phyloP scores from a whole-genome alignment of 2,113 vertebrate species.

The Ceyx margarethae region DNA sequence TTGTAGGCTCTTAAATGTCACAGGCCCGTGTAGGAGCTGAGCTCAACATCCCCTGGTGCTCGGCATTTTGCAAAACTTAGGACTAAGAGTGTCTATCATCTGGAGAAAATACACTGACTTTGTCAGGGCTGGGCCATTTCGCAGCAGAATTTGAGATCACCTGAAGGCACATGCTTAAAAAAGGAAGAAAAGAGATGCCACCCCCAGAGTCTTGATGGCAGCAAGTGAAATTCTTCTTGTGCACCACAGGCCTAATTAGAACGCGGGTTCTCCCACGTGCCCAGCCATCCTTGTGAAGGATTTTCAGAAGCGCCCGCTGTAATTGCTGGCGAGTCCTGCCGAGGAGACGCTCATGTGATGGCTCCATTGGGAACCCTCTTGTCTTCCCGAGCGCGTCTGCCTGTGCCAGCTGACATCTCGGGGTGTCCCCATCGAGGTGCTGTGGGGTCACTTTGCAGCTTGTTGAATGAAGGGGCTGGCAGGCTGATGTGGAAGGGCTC shows the following conservation, averaged over 20 bases:
- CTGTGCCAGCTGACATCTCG: not conserved
- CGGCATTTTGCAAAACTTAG: not conserved
- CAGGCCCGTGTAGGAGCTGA: accelerated
- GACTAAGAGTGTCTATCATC: accelerated
- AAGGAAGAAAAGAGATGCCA: too few relatives aligned
- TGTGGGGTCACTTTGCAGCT: accelerated
- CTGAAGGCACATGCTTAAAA: not conserved
- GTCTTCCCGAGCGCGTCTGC: not conserved
- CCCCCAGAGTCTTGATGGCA: not conserved
- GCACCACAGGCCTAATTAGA: not conserved
- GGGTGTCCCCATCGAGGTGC: accelerated
- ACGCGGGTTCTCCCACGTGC: not conserved
- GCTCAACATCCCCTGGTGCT: accelerated
- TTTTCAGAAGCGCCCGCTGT: not conserved
- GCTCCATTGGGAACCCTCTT: accelerated
- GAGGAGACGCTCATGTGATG: not conserved
- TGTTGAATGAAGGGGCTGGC: accelerated
- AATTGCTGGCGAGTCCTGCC: not conserved
- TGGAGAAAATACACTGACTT: not conserved
- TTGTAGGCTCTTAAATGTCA: not conserved
- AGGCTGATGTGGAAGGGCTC: not conserved
- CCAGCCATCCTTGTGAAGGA: not conserved
- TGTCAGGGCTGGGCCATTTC: not conserved
- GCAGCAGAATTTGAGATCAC: accelerated
- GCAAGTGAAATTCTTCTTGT: too few relatives aligned